Conservation (phyloP, 2,113 vertebrate genomes). For the Atherinomorus stipes region DNA sequence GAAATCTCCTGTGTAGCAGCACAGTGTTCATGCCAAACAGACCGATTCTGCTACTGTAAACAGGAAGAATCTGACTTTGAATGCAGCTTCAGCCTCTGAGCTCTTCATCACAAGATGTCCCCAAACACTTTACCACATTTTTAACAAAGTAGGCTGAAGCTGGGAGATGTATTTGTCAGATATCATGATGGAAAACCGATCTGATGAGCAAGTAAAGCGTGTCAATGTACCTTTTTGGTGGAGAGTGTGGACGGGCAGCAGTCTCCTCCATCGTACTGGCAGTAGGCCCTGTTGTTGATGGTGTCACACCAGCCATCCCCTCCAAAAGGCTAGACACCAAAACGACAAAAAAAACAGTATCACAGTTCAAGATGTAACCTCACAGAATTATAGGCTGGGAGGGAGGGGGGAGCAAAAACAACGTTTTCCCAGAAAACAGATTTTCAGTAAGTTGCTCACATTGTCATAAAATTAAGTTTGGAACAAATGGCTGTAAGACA, state of each 20-base stretch:
- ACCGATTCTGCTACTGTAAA: conserved; percentile 70
- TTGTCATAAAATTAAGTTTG: conserved; percentile 18
- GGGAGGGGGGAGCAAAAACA: conserved; percentile 7
- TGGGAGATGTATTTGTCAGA: neutral
- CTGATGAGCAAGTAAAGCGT: conserved; percentile 10
- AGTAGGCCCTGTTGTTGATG: conserved; percentile 97
- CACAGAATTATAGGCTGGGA: neutral
- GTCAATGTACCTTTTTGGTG: conserved; percentile 90
- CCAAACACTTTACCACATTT: conserved; percentile 23
- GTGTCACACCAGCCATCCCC: conserved; percentile 98
- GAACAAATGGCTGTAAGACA: conserved; percentile 17
- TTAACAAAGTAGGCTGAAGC: conserved; percentile 9
- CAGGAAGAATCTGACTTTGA: conserved; percentile 59
- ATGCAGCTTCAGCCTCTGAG: conserved; percentile 39
- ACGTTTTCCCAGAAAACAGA: conserved; percentile 32
- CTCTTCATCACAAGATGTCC: conserved; percentile 42
- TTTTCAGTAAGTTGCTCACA: conserved; percentile 32
- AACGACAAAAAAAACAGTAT: conserved; percentile 47
- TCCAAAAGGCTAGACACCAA: conserved; percentile 89
- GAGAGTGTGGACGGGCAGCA: conserved; percentile 97
- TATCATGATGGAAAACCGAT: neutral
- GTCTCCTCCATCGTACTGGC: conserved; percentile 96
- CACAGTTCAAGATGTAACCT: neutral
- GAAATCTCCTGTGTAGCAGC: conserved; percentile 59
- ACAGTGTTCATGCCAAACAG: conserved; percentile 47